Conservation (phyloP, 2,888 invertebrate genomes). For the Yponomeuta sedellus region DNA sequence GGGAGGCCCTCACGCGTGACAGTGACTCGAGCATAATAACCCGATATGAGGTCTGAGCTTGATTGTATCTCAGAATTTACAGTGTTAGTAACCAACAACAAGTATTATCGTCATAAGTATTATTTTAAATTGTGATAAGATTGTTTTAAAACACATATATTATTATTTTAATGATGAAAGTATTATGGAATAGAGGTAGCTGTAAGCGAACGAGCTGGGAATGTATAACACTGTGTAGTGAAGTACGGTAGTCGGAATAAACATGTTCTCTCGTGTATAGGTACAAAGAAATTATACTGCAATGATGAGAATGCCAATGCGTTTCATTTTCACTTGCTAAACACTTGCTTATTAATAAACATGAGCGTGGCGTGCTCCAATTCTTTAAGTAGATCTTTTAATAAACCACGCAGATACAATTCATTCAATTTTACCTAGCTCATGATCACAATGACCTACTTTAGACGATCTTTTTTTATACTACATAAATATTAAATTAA, state of each 20-base stretch:
- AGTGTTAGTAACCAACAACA: conserved; percentile 34
- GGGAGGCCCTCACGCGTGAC: background rate
- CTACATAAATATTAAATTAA: no score
- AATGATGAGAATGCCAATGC: conserved; percentile 46
- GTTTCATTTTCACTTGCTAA: conserved; percentile 31
- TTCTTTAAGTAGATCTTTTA: background rate
- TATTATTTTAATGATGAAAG: conserved; percentile 62
- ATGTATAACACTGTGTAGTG: conserved; percentile 65
- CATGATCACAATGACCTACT: no score
- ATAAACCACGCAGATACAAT: no score
- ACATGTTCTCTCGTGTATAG: conserved; percentile 55
- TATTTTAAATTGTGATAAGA: conserved; percentile 71
- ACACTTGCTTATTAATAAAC: background rate
- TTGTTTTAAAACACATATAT: conserved; percentile 38
- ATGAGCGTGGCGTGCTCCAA: background rate
- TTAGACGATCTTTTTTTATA: no score
- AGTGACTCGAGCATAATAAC: background rate
- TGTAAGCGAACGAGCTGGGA: conserved; percentile 55
- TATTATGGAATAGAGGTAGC: conserved; percentile 65
- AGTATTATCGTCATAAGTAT: conserved; percentile 72
- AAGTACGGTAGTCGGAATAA: conserved; percentile 52
- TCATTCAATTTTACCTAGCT: no score
- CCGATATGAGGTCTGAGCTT: background rate
- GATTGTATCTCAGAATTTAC: conserved; percentile 12
- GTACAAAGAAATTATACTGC: conserved; percentile 72